These are phyloP conservation scores for Leuciscus idus DNA, from an alignment of 2,113 vertebrate genomes.

Conservation along the genomic window DNA sequence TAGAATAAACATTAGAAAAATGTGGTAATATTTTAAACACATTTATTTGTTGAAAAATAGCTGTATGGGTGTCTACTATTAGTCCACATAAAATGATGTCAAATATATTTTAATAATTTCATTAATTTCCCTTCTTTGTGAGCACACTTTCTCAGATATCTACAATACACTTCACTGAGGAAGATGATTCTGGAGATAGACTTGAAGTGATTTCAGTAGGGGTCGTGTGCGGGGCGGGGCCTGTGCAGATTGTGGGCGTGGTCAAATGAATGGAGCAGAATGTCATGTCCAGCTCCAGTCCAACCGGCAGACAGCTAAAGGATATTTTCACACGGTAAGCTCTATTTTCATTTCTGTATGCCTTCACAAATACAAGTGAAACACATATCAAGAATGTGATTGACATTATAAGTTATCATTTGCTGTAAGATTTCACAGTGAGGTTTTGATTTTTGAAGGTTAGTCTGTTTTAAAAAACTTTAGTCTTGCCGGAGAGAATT, in stretches of 20 bases:
- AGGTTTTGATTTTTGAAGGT: background rate
- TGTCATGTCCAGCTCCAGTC: constrained; percentile 46
- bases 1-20: no score
- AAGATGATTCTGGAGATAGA: background rate
- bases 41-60: no score
- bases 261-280: constrained; percentile 55
- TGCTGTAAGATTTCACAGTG: background rate
- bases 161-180: background rate
- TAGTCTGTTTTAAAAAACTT: background rate
- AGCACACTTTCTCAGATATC: background rate
- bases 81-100: background rate
- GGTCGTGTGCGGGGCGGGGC: constrained; percentile 23
- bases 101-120: background rate
- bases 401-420: background rate
- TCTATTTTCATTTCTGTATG: background rate
- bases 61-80: background rate
- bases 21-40: no score
- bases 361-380: background rate
- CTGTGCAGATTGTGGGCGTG: constrained; percentile 54
- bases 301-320: constrained; percentile 58
- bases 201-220: background rate
- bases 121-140: background rate
- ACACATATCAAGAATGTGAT: background rate
- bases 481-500: background rate
- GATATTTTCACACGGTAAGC: constrained; percentile 56